Evolutionary conservation across 2,113 vertebrate genomes (phyloP).

Genomic region (Leuciscus idus): DNA sequence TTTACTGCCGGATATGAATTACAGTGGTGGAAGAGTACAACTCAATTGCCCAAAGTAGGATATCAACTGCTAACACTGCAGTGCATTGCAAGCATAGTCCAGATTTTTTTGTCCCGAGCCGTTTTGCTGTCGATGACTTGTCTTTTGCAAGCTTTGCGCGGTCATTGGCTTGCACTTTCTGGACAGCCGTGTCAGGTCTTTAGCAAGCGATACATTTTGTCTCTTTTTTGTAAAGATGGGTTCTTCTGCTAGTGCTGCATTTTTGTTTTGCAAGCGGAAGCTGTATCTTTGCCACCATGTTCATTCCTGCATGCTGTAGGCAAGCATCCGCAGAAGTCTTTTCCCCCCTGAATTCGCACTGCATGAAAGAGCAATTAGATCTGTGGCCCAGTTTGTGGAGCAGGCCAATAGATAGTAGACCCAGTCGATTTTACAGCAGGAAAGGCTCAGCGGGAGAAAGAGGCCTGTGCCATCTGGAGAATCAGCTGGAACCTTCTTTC

Average conservation of each 20-base stretch:
- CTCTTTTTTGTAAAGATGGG: slow-evolving; percentile 18
- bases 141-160: not conserved
- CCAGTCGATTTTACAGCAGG: slow-evolving; percentile 41
- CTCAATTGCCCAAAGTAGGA: not conserved
- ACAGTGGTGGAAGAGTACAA: not conserved
- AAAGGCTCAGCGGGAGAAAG: not conserved
- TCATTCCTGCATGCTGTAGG: slow-evolving; percentile 23
- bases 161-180: slow-evolving; percentile 11
- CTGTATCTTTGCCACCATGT: slow-evolving; percentile 29
- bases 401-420: slow-evolving; percentile 40
- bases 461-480: slow-evolving; percentile 45
- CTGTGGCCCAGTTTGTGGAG: slow-evolving; percentile 43
- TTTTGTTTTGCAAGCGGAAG: slow-evolving; percentile 32
- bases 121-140: slow-evolving; percentile 19
- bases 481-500: slow-evolving; percentile 16
- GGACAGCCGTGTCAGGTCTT: slow-evolving; percentile 14
- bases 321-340: not conserved
- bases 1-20: slow-evolving; percentile 24
- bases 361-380: slow-evolving; percentile 57
- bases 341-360: slow-evolving; percentile 33
- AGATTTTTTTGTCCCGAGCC: not conserved
- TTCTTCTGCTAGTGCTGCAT: slow-evolving; percentile 21
- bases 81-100: not conserved
- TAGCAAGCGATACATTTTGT: slow-evolving; percentile 5
- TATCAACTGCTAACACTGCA: not conserved